Evolutionary conservation across 1,140 invertebrate genomes (phyloP), one percentile per base, ranked within the genome.

Genomic region (Eulimnadia texana): DNA sequence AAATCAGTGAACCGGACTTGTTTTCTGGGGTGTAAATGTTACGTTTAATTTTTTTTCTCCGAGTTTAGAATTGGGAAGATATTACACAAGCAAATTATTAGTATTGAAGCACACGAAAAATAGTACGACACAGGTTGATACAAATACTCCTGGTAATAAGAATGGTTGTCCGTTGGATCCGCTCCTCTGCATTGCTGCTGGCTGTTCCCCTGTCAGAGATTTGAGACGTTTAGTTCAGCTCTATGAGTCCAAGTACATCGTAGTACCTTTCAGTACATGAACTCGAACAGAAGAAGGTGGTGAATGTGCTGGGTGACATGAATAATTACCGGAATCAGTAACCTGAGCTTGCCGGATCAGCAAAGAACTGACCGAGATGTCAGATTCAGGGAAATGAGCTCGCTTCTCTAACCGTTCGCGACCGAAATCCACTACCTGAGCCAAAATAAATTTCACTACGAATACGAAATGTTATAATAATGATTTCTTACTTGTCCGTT

Each of bases 281-380:
- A 90, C 78, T 64, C 84, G 79, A 57, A 88, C 85, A 70, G 83
- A 85, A 29, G 85, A 84, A 50, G 84, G 83, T 70, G 87, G 84
- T 62, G 88, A 77, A 76, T 88, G 88, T 66, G 85, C 87, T 29
- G 87, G 86, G 68, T 80, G 80, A 73, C 88, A 90, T 49, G 85
- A 86, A 72, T 89, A 90, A 73, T 88, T 88, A 64, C 86, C 86
- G n/a, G 70, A 67, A 63, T 63, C 62, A 25, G 33, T 49, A 13
- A 58, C 50, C 22, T 58, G 42, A 16, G 62, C 62, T 6, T 62
- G 58, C 25, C 51, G 50, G 24, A 63, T 63, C 16, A 53, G 56
- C 16, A 63, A 27, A 27, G 58, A 60, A 50, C 62, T 63, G 13
- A 59, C 57, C 19, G 62, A 59, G 9, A 63, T 29, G 16, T 63